phyloP scores from a whole-genome alignment of 2,888 invertebrate species.

The Lithophane ornitopus region DNA sequence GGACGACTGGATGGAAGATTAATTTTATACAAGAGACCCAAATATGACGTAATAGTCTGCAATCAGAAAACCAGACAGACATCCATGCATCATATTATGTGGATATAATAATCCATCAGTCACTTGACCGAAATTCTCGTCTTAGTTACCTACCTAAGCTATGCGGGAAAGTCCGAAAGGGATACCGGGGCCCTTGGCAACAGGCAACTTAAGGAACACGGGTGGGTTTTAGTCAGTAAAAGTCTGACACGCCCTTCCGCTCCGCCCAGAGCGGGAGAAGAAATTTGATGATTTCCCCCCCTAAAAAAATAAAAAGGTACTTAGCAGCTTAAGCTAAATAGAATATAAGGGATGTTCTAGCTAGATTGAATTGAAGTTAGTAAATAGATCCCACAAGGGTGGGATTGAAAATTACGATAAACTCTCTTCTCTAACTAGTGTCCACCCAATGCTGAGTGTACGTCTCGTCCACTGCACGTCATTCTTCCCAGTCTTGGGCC shows the following conservation, averaged over 20 bases:
- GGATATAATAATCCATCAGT: slow-evolving; percentile 5
- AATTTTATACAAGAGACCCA: slow-evolving; percentile 44
- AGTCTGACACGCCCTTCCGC: no score
- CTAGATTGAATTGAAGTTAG: not conserved
- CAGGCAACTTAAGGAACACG: no score
- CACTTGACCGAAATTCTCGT: slow-evolving; percentile 14
- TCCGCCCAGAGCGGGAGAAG: no score
- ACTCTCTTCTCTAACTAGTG: not conserved
- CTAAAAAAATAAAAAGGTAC: no score
- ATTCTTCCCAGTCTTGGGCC: not conserved
- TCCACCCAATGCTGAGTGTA: no score
- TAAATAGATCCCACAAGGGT: not conserved
- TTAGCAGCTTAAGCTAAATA: not conserved
- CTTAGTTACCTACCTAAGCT: no score
- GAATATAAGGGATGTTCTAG: not conserved
- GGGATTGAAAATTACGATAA: not conserved
- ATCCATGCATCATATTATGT: slow-evolving; percentile 12
- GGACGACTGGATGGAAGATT: slow-evolving; percentile 42
- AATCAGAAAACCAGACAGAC: slow-evolving; percentile 32
- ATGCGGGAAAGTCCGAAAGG: no score
- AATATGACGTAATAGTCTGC: slow-evolving; percentile 47
- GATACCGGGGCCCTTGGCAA: no score
- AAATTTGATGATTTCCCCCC: no score
- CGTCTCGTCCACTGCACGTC: no score
- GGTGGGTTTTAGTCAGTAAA: no score